Evolutionary conservation across 2,888 invertebrate genomes (phyloP), one percentile per base, ranked within the genome.

Genomic region (Dioctria rufipes): DNA sequence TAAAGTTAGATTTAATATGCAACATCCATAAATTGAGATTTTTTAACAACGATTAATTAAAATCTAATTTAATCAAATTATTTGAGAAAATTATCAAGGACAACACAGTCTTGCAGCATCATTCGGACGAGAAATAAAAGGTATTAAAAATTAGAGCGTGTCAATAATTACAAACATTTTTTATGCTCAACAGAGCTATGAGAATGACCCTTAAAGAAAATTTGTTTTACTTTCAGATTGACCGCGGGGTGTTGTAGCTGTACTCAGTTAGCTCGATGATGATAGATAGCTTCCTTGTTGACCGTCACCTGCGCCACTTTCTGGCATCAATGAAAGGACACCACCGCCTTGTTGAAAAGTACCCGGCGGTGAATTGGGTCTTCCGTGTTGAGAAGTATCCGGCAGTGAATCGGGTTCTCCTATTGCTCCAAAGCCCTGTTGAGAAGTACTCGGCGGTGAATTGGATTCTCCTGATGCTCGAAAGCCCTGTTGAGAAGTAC

Each of bases 251-350:
- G 80, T 69, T 37, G 81, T 69, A 58, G 73, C 42, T 39, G 83
- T 83, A 66, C 80, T 81, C 51, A 75, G 82, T n/a, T 83, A 81
- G 42, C 83, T 75, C 8, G 83, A 81, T 83, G 83, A 83, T 40
- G 83, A 82, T 63, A 83, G 83, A 81, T 81, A 81, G 46, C 80
- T 80, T 40, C 82, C 82, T 81, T 85, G 84, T 79, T 83, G 83
- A n/a, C 82, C 83, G 75, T 83, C 83, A 67, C 87, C 87, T 82
- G 86, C 86, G 82, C 88, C 89, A 82, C 90, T 93, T 89, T 93
- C 94, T 87, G 92, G 93, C 93, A 94, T 93, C 94, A 94, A 94
- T 78, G 93, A 93, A 83, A 94, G 91, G 88, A 94, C 93, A 85
- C 93, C 93, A 4, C 81, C 81, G 67, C 87, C 86, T 85, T 88